phyloP scores from a whole-genome alignment of 1,140 invertebrate species.

The Drosophila pseudoananassae region DNA sequence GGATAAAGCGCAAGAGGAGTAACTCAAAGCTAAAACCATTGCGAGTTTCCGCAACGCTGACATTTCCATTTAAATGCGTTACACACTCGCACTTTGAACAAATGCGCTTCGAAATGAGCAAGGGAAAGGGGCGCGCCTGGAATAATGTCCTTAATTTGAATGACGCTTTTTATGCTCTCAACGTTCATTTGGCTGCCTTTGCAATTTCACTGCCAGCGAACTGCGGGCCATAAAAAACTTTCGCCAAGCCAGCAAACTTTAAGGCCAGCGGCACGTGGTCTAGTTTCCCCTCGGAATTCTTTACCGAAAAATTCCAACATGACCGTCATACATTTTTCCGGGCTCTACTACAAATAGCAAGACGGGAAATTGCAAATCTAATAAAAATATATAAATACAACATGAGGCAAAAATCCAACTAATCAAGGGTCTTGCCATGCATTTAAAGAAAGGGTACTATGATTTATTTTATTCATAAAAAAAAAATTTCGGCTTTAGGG shows the following conservation, averaged over 20 bases:
- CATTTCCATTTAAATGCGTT: conserved; percentile 65
- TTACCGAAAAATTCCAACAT: conserved; percentile 4
- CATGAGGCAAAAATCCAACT: conserved; percentile 34
- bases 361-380: conserved; percentile 67
- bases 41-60: conserved; percentile 54
- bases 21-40: conserved; percentile 30
- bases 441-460: background rate
- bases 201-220: conserved; percentile 13
- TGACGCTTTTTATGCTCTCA: conserved; percentile 68
- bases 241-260: conserved; percentile 29
- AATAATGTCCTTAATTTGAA: conserved; percentile 76
- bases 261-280: conserved; percentile 39
- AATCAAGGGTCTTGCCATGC: conserved; percentile 14
- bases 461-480: too few species aligned
- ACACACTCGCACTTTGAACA: conserved; percentile 42
- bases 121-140: background rate
- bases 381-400: conserved; percentile 61
- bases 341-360: conserved; percentile 22
- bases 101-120: background rate
- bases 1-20: conserved; percentile 8
- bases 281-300: conserved; percentile 31
- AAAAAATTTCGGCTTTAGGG: too few species aligned
- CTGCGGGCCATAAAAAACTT: conserved; percentile 58
- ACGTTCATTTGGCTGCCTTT: conserved; percentile 33
- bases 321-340: conserved; percentile 17